Conservation (phyloP, 2,113 vertebrate genomes). For the Archilochus colubris region DNA sequence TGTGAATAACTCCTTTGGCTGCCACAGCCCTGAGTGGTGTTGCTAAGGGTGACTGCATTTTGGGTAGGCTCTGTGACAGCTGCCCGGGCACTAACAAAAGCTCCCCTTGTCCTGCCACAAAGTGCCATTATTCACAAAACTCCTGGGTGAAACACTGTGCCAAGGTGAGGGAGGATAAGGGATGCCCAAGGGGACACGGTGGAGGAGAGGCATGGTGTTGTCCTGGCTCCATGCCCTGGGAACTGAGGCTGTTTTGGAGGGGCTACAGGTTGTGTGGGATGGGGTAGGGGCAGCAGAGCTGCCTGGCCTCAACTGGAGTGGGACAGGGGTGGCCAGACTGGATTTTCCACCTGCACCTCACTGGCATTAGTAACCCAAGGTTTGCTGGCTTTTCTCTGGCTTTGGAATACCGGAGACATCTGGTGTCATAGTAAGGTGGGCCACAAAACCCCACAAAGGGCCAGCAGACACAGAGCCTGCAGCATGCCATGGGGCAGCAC, state of each 20-base stretch:
- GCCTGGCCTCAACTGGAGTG: not conserved
- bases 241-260: not conserved
- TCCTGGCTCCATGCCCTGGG: not conserved
- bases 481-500: not conserved
- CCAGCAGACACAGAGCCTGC: not conserved
- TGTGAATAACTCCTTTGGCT: not conserved
- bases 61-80: not conserved
- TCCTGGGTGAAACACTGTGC: not conserved
- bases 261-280: no score
- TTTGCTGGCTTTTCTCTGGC: not conserved
- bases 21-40: not conserved
- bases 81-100: not conserved
- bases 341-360: not conserved
- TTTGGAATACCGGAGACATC: not conserved
- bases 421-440: not conserved
- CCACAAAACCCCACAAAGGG: fast-evolving
- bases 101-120: constrained; percentile 30
- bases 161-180: not conserved
- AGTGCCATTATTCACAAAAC: not conserved
- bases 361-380: fast-evolving
- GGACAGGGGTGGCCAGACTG: not conserved
- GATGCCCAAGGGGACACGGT: fast-evolving
- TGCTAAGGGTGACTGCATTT: not conserved
- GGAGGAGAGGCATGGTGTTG: not conserved
- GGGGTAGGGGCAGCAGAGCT: not conserved